Evolutionary conservation across 2,888 invertebrate genomes (phyloP).

Genomic region (Oxytorus armatus): DNA sequence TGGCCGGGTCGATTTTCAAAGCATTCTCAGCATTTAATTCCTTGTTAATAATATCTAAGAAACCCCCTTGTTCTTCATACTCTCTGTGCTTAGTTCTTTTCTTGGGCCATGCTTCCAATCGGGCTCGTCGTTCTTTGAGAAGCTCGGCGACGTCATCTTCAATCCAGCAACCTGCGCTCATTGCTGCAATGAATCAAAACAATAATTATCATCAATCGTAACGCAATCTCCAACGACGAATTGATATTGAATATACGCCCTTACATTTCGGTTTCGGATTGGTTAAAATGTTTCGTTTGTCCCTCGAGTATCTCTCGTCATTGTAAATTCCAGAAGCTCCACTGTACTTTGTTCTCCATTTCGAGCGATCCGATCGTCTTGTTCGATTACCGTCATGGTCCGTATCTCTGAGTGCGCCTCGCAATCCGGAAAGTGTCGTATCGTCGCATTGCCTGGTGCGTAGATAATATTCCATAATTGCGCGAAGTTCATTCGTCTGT

Average conservation of each 20-base stretch:
- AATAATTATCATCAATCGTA: neutral
- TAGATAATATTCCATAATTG: constrained; percentile 2
- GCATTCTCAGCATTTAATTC: neutral
- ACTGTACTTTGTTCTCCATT: too few relatives aligned
- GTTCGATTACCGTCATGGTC: neutral
- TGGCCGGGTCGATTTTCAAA: neutral
- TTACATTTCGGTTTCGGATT: neutral
- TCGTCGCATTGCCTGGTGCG: neutral
- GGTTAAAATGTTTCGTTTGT: neutral
- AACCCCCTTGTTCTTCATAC: neutral
- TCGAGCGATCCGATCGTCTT: too few relatives aligned
- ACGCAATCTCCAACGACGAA: neutral
- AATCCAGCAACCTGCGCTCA: neutral
- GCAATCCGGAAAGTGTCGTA: neutral
- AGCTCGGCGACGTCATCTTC: constrained; percentile 9
- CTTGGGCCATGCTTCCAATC: constrained; percentile 4
- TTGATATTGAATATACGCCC: neutral
- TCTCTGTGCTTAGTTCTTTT: neutral
- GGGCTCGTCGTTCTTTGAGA: constrained; percentile 11
- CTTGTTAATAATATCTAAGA: neutral
- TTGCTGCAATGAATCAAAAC: neutral
- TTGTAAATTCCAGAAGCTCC: neutral
- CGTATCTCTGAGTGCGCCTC: too few relatives aligned
- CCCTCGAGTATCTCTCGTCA: neutral
- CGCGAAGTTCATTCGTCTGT: neutral